phyloP scores from a whole-genome alignment of 2,113 vertebrate species.

The Cryptotis parvus region DNA sequence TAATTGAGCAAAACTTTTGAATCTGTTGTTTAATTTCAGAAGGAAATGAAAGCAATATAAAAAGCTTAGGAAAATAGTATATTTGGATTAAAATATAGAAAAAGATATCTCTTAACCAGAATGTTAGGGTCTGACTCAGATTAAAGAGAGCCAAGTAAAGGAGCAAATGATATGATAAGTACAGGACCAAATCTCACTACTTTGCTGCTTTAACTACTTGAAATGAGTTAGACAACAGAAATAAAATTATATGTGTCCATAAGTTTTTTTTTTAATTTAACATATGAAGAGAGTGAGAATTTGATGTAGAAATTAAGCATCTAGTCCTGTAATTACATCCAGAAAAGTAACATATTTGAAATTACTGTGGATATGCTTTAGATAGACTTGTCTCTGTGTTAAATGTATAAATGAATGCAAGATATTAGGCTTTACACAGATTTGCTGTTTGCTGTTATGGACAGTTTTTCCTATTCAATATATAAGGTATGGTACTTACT shows the following conservation, averaged over 20 bases:
- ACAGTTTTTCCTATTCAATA: no score
- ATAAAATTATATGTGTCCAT: neutral
- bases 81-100: constrained; percentile 41
- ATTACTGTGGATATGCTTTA: neutral
- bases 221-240: neutral
- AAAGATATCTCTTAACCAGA: neutral
- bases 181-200: neutral
- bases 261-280: neutral
- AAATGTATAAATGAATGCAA: neutral
- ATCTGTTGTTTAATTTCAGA: constrained; percentile 39
- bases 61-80: constrained; percentile 19
- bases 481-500: neutral
- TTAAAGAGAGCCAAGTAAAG: neutral
- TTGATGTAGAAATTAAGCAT: neutral
- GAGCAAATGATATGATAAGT: neutral
- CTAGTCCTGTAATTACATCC: neutral
- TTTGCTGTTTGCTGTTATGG: neutral
- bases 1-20: neutral
- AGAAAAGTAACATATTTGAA: neutral
- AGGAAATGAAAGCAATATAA: constrained; percentile 12
- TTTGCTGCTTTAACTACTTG: constrained; percentile 15
- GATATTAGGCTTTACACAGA: neutral
- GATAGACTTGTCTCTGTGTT: neutral
- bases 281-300: neutral
- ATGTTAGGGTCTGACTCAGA: neutral